Conservation (phyloP, 2,797 vertebrate species). For the Malurus splendens region DNA sequence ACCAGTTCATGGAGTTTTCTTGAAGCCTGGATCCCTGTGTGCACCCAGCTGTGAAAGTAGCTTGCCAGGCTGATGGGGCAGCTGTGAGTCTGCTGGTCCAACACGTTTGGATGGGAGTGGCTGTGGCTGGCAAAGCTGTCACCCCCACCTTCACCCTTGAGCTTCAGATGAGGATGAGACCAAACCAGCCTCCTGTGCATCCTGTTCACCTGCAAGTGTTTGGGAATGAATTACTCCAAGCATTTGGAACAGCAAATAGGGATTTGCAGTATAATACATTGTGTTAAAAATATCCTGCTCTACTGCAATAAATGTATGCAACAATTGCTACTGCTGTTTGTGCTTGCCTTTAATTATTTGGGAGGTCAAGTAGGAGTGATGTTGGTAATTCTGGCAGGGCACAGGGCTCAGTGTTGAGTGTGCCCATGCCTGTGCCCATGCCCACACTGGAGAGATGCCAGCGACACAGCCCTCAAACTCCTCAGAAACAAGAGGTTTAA, state of each 20-base stretch:
- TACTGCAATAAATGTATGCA: neutral
- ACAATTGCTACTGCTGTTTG: neutral
- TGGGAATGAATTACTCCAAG: neutral
- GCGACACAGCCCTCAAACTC: neutral
- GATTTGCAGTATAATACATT: neutral
- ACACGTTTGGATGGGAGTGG: fast-evolving
- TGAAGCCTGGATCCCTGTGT: neutral
- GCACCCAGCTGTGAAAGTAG: neutral
- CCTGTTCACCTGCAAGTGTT: neutral
- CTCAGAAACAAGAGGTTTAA: neutral
- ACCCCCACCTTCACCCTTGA: neutral
- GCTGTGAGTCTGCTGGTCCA: fast-evolving
- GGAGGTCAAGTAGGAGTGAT: neutral
- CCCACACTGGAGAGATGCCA: neutral
- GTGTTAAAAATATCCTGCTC: neutral
- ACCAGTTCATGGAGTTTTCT: neutral
- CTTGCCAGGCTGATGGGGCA: neutral
- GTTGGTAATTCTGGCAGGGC: neutral
- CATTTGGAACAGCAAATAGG: neutral
- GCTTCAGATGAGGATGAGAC: neutral
- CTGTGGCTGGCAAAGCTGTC: neutral
- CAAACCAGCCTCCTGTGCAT: neutral
- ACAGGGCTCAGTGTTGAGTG: neutral
- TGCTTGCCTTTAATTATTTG: neutral
- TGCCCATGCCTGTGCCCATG: neutral